Percentiles rank a stretch among this genome's conserved stretches.
These are phyloP conservation scores for Neodiprion lecontei DNA, from an alignment of 1,140 invertebrate species.

Conservation along the genomic window DNA sequence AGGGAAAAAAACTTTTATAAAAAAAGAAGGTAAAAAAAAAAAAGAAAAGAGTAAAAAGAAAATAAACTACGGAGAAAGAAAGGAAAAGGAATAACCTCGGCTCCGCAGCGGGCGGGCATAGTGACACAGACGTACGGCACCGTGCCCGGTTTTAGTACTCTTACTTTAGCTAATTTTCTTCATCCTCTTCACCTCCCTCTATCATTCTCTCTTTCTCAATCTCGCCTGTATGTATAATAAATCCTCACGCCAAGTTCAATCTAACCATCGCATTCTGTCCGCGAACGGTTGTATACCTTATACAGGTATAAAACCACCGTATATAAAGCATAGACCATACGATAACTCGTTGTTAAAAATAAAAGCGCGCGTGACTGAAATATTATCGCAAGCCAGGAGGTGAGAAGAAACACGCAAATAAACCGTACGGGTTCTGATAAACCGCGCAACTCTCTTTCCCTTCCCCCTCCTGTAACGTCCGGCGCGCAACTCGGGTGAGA, in stretches of 20 bases:
- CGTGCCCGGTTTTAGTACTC: not conserved
- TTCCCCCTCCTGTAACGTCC: slow-evolving; percentile 27
- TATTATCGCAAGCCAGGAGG: not conserved
- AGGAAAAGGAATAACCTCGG: not conserved
- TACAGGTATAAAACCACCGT: too few species aligned
- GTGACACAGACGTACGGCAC: not conserved
- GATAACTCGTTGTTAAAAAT: too few species aligned
- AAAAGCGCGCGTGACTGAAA: not conserved
- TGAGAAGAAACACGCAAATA: too few species aligned
- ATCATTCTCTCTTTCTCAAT: not conserved
- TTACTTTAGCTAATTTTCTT: not conserved
- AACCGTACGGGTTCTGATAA: not conserved
- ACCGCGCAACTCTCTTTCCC: not conserved
- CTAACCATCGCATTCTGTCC: too few species aligned
- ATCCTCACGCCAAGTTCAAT: not conserved
- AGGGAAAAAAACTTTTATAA: not conserved
- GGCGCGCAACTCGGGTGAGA: slow-evolving; percentile 23
- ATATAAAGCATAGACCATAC: too few species aligned
- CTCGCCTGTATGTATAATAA: not conserved
- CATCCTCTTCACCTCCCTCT: not conserved
- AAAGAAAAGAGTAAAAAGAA: too few species aligned
- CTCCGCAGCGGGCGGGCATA: not conserved
- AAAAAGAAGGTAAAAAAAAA: too few species aligned
- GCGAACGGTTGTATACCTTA: too few species aligned
- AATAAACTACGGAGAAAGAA: not conserved